Base-by-base conservation (phyloP, 2,113 vertebrate species). In the Centropus bengalensis region DNA sequence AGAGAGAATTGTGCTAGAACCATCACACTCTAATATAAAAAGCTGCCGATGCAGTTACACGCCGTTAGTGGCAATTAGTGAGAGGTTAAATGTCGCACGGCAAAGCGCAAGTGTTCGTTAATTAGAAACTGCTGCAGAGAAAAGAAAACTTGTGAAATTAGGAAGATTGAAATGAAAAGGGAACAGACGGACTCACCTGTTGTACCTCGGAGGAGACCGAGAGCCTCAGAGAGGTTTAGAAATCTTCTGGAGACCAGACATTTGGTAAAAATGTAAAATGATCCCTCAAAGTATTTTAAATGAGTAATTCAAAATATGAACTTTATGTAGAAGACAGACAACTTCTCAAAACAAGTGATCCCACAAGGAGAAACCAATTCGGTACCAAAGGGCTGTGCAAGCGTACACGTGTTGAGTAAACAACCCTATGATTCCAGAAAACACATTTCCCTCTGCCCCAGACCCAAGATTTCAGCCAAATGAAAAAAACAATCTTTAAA, bases 51-150 rank as follows among this genome's bases (percentile, higher is more conserved):
- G 83, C 81, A 92, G 79, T 80, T 91, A 67, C 28, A 38, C 81
- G 60, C 59, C 87, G 73, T 94, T 95, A 96, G 74, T 63, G 38
- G 82, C 86, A 95, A 94, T 96, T 94, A 95, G 83, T 30, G 67
- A 87, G 78, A 97, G 81, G 95, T 94, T 92, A 96, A 95, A 91
- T 81, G 63, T 74, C 83, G 60, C 49, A 75, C 62, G 67, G 49
- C 76, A 82, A 33, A 64, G 62, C n/a, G 63, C 87, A 63, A 63
- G 6, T 38, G 22, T 64, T 58, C 56, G 82, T 91, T 95, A 95
- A 95, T 78, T 92, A 40, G 89, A 91, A 95, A 87, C 33, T 21
- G 42, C 17, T 89, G 49, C 75, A 18, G 67, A 92, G 56, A 82
- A 92, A 88, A 88, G 19, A 92, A 74, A 75, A 78, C 9, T 71